phyloP scores from a whole-genome alignment of 2,888 invertebrate species.

The Drosophila kanekoi region DNA sequence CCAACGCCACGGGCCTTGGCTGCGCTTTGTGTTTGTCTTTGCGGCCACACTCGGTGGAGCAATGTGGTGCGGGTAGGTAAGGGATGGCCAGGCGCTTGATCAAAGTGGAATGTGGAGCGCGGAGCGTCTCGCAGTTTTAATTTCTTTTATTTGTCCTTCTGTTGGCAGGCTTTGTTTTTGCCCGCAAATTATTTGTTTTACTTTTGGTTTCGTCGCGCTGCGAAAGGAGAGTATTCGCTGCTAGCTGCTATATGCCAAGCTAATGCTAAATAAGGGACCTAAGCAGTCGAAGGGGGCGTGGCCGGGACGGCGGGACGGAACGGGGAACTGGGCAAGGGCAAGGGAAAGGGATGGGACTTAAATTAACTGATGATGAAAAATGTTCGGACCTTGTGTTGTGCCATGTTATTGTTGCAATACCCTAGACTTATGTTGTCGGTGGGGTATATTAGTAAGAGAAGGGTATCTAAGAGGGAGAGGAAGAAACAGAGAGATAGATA shows the following conservation, averaged over 20 bases:
- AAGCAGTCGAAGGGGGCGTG: conserved; percentile 11
- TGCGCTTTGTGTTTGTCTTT: conserved; percentile 60
- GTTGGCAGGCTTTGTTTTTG: conserved; percentile 41
- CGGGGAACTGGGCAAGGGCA: not conserved
- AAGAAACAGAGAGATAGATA: too few relatives aligned
- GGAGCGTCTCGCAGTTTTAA: conserved; percentile 62
- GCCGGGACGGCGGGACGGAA: too few relatives aligned
- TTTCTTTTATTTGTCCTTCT: conserved; percentile 71
- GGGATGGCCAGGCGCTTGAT: not conserved
- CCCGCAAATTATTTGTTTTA: conserved; percentile 74
- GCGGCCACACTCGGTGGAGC: conserved; percentile 11
- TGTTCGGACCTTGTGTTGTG: conserved; percentile 16
- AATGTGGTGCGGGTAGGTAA: not conserved
- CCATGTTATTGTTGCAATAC: conserved; percentile 17
- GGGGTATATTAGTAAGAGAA: not conserved
- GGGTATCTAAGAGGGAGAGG: not conserved
- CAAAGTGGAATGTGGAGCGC: conserved; percentile 29
- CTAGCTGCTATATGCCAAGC: conserved; percentile 68
- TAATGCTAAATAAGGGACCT: conserved; percentile 70
- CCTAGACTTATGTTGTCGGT: not conserved
- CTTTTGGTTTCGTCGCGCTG: conserved; percentile 63
- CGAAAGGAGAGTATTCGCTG: conserved; percentile 31
- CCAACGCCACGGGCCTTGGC: conserved; percentile 53
- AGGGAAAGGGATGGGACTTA: conserved; percentile 25
- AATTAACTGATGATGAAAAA: conserved; percentile 78